Evolutionary conservation across 2,113 vertebrate species (phyloP).

Genomic region (Clarias macrocephalus): DNA sequence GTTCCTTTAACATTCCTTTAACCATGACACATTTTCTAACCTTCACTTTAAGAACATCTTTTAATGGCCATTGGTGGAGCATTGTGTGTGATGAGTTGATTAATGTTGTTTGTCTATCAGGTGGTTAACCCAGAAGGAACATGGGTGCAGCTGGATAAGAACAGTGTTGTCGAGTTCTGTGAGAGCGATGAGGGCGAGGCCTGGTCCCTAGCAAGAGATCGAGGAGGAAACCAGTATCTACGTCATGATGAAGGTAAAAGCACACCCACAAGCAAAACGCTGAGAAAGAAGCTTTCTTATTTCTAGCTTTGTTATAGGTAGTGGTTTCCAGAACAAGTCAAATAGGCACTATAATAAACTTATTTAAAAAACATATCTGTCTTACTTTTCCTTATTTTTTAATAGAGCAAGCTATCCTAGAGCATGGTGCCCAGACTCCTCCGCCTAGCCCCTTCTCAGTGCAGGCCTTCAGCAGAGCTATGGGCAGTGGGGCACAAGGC

Average conservation of each 20-base stretch:
- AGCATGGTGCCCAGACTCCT: conserved; percentile 90
- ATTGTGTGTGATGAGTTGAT: conserved; percentile 61
- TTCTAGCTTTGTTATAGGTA: background rate
- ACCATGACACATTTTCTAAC: background rate
- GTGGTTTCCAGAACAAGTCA: background rate
- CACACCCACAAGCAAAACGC: background rate
- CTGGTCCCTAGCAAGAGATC: conserved; percentile 96
- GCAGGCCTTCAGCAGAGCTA: conserved; percentile 88
- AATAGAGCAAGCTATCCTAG: conserved; percentile 88
- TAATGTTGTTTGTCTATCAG: conserved; percentile 80
- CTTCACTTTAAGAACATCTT: conserved; percentile 3
- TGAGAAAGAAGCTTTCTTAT: background rate
- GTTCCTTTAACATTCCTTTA: background rate
- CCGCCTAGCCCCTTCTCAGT: conserved; percentile 96
- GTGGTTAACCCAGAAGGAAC: conserved; percentile 96
- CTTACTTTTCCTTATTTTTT: conserved; percentile 1
- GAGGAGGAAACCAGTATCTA: conserved; percentile 96
- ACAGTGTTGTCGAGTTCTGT: conserved; percentile 99
- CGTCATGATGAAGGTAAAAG: conserved; percentile 94
- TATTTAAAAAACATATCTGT: background rate
- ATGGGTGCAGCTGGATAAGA: conserved; percentile 99
- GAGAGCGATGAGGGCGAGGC: conserved; percentile 98
- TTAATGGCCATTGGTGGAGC: conserved; percentile 1
- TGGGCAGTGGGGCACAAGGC: conserved; percentile 86
- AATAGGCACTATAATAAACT: background rate